Evolutionary conservation across 1,140 invertebrate genomes (phyloP).

Genomic region (Drosophila punjabiensis): DNA sequence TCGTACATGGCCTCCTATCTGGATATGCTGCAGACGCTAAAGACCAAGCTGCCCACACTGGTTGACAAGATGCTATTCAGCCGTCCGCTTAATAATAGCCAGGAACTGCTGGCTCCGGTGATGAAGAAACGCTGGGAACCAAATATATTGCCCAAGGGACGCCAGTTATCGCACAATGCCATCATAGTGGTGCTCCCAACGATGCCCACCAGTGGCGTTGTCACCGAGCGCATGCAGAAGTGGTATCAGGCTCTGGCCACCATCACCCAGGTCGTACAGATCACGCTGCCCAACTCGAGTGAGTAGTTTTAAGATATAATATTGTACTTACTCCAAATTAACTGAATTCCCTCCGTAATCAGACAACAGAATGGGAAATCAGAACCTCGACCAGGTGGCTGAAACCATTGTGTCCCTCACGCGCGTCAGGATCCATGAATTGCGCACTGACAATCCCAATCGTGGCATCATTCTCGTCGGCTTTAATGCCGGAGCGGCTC

Average conservation of each 20-base stretch:
- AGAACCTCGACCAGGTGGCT: slow-evolving; percentile 79
- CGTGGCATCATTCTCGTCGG: slow-evolving; percentile 92
- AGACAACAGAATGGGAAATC: slow-evolving; percentile 69
- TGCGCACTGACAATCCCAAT: slow-evolving; percentile 89
- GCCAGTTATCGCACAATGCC: slow-evolving; percentile 91
- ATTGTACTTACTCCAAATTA: too few species aligned
- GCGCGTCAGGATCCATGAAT: slow-evolving; percentile 90
- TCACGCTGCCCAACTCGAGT: slow-evolving; percentile 86
- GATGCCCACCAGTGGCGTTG: slow-evolving; percentile 85
- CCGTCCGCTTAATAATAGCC: slow-evolving; percentile 86
- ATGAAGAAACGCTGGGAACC: slow-evolving; percentile 94
- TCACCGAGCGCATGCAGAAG: slow-evolving; percentile 88
- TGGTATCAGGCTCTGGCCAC: slow-evolving; percentile 90
- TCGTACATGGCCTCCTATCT: slow-evolving; percentile 91
- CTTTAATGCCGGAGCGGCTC: slow-evolving; percentile 90
- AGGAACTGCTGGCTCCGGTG: slow-evolving; percentile 87
- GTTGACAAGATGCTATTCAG: slow-evolving; percentile 91
- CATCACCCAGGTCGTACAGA: slow-evolving; percentile 90
- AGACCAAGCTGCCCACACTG: slow-evolving; percentile 91
- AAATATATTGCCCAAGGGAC: slow-evolving; percentile 81
- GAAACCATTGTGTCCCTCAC: slow-evolving; percentile 91
- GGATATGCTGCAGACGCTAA: slow-evolving; percentile 92
- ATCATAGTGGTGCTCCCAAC: slow-evolving; percentile 90
- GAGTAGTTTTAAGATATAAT: neutral
- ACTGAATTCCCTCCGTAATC: neutral